These are phyloP conservation scores for Pogonomyrmex barbatus DNA, from an alignment of 1,140 invertebrate genomes.

Conservation along the genomic window DNA sequence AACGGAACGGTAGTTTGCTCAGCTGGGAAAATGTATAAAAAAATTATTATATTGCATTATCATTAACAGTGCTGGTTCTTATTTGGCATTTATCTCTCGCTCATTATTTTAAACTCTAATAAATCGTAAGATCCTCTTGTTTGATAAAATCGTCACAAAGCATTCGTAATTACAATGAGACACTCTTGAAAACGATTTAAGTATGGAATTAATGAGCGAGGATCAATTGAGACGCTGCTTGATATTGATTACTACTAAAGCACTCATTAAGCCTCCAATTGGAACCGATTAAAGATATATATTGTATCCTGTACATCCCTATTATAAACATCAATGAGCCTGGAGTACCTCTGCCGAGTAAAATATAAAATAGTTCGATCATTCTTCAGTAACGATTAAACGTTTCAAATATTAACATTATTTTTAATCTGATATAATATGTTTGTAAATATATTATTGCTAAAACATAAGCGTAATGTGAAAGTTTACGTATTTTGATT, in stretches of 20 bases:
- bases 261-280: constrained; percentile 66
- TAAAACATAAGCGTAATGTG: neutral
- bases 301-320: constrained; percentile 22
- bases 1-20: no score
- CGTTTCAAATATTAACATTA: neutral
- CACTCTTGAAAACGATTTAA: constrained; percentile 55
- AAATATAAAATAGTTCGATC: neutral
- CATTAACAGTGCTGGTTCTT: no score
- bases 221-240: constrained; percentile 70
- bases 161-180: constrained; percentile 55
- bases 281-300: constrained; percentile 35
- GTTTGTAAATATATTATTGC: no score
- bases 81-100: no score
- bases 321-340: constrained; percentile 36
- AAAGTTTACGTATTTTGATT: neutral
- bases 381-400: neutral
- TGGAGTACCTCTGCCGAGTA: constrained; percentile 16
- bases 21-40: no score
- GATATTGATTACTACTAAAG: constrained; percentile 68
- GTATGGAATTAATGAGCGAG: constrained; percentile 65
- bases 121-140: constrained; percentile 43
- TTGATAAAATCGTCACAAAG: constrained; percentile 53
- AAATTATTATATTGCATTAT: no score
- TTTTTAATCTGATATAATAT: neutral
- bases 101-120: no score